phyloP scores from a whole-genome alignment of 2,888 invertebrate genomes.

The Eulithis testata region DNA sequence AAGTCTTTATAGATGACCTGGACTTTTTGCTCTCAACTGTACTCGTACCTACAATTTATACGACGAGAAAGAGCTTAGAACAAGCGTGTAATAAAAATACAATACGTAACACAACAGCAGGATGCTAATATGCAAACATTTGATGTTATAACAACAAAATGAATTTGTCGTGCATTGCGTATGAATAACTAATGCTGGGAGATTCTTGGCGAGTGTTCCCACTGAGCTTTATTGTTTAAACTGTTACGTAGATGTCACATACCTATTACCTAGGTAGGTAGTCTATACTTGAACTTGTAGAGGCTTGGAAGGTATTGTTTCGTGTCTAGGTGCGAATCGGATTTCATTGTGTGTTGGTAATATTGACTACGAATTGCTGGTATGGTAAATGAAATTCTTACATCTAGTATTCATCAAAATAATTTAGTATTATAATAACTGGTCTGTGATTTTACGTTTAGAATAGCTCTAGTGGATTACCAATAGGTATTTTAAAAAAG shows the following conservation, averaged over 20 bases:
- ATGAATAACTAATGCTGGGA: constrained; percentile 58
- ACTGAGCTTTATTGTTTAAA: constrained; percentile 33
- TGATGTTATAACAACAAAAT: constrained; percentile 61
- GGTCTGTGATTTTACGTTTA: no score
- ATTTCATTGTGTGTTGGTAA: no score
- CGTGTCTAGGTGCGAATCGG: no score
- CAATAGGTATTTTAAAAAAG: no score
- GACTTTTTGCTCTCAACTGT: no score
- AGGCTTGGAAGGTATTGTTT: not conserved
- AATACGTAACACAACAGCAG: constrained; percentile 37
- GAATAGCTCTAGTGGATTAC: no score
- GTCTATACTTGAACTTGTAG: constrained; percentile 8
- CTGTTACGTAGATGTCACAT: constrained; percentile 23
- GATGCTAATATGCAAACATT: constrained; percentile 42
- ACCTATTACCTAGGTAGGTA: not conserved
- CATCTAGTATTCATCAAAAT: no score
- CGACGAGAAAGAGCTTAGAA: not conserved
- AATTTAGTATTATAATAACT: no score
- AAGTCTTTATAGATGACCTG: no score
- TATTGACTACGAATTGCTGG: no score
- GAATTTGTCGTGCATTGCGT: constrained; percentile 57
- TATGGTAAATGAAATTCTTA: no score
- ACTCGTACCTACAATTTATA: not conserved
- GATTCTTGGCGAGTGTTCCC: constrained; percentile 20
- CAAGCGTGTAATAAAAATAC: constrained; percentile 1